A percentile compares a stretch with the other conserved stretches of the same genome.
Conservation (phyloP, 2,888 invertebrate species). For the Drosophila bunnanda region DNA sequence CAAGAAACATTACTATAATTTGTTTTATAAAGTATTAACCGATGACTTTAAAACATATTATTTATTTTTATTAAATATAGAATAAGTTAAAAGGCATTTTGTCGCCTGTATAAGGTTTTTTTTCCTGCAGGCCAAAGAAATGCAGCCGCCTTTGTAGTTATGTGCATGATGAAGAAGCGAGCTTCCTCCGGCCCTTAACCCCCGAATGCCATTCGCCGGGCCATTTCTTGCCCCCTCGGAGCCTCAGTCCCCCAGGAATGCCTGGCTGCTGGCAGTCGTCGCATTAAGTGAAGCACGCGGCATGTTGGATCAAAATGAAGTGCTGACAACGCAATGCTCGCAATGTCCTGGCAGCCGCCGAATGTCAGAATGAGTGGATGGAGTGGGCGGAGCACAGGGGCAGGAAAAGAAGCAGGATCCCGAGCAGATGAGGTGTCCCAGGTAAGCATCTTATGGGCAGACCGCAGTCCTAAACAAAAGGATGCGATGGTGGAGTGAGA, state of each 20-base stretch:
- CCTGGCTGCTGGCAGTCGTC: slow-evolving; percentile 47
- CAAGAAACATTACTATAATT: too few species aligned
- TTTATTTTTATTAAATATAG: too few species aligned
- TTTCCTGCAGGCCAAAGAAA: slow-evolving; percentile 31
- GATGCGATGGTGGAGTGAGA: slow-evolving; percentile 9
- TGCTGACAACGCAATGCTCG: slow-evolving; percentile 73
- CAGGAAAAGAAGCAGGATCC: neutral
- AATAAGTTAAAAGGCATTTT: neutral
- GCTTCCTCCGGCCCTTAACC: slow-evolving; percentile 4
- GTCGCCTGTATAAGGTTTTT: slow-evolving; percentile 14
- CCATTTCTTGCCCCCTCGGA: slow-evolving; percentile 10
- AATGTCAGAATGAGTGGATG: slow-evolving; percentile 32
- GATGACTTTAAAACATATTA: too few species aligned
- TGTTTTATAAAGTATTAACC: too few species aligned
- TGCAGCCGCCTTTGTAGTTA: slow-evolving; percentile 53
- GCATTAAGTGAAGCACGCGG: slow-evolving; percentile 75
- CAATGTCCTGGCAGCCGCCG: slow-evolving; percentile 32
- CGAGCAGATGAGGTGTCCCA: slow-evolving; percentile 31
- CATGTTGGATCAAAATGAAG: slow-evolving; percentile 78
- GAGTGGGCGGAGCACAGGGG: neutral
- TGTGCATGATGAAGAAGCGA: slow-evolving; percentile 50
- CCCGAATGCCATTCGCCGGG: slow-evolving; percentile 15
- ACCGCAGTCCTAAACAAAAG: slow-evolving; percentile 43
- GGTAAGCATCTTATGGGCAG: slow-evolving; percentile 75
- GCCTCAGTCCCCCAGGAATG: slow-evolving; percentile 13